Percentiles rank a stretch among this genome's conserved stretches.
These are phyloP conservation scores for Spinus pinus DNA, from an alignment of 2,797 vertebrate species.

Conservation along the genomic window DNA sequence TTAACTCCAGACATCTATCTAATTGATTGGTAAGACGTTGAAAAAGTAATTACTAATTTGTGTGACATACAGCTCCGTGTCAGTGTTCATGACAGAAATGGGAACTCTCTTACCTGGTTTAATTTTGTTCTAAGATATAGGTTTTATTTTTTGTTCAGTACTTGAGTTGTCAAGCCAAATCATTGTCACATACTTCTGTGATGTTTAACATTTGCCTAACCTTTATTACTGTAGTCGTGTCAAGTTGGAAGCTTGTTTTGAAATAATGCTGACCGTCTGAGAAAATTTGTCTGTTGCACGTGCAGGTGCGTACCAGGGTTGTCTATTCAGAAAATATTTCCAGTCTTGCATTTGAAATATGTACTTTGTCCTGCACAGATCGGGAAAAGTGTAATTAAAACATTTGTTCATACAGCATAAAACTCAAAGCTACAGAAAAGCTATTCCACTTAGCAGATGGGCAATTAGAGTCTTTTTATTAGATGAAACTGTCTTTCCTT, in stretches of 20 bases:
- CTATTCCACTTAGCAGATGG: not conserved
- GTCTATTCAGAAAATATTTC: not conserved
- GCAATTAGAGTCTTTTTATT: not conserved
- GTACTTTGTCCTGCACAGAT: not conserved
- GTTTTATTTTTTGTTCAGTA: not conserved
- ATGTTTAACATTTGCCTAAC: not conserved
- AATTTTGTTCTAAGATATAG: not conserved
- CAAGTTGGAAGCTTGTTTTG: not conserved
- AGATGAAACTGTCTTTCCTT: not conserved
- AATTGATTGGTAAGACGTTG: slow-evolving; percentile 88
- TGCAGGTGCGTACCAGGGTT: not conserved
- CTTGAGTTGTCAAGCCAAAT: not conserved
- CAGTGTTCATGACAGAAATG: not conserved
- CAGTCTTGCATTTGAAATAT: not conserved
- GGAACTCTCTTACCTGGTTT: not conserved
- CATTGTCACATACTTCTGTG: not conserved
- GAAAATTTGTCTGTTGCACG: not conserved
- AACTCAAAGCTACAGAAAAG: not conserved
- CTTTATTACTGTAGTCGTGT: not conserved
- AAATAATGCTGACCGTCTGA: not conserved
- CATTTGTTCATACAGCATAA: not conserved
- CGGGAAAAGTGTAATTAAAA: not conserved
- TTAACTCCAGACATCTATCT: slow-evolving; percentile 93
- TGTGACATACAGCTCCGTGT: not conserved
- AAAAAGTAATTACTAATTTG: not conserved